phyloP scores from a whole-genome alignment of 2,113 vertebrate genomes.

The Athene noctua region DNA sequence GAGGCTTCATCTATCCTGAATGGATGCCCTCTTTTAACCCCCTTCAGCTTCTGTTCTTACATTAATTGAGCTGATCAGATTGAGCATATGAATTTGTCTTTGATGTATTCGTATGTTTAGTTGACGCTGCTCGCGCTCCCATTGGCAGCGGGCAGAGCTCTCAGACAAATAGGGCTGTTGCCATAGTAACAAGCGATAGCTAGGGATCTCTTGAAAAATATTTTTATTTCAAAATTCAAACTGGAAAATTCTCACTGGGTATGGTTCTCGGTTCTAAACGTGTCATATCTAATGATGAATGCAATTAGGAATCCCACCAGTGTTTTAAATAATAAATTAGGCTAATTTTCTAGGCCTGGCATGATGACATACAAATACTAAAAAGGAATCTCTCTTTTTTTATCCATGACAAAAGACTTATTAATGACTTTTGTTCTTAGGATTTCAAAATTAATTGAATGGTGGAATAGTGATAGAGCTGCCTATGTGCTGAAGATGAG shows the following conservation, averaged over 20 bases:
- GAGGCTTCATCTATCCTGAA: constrained; percentile 86
- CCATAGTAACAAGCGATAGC: constrained; percentile 92
- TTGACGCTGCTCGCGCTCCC: constrained; percentile 81
- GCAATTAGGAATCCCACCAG: constrained; percentile 87
- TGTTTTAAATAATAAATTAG: constrained; percentile 90
- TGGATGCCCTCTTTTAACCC: constrained; percentile 94
- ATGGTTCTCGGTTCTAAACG: constrained; percentile 80
- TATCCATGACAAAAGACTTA: constrained; percentile 79
- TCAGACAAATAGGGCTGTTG: constrained; percentile 95
- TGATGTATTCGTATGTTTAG: constrained; percentile 87
- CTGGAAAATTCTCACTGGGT: constrained; percentile 85
- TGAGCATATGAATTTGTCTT: constrained; percentile 90
- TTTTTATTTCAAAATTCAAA: constrained; percentile 93
- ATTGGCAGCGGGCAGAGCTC: constrained; percentile 84
- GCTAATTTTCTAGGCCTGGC: constrained; percentile 81
- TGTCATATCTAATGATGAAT: constrained; percentile 87
- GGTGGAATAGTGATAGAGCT: constrained; percentile 56
- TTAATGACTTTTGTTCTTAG: constrained; percentile 80
- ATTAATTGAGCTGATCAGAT: constrained; percentile 97
- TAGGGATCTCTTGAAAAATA: constrained; percentile 91
- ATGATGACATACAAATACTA: constrained; percentile 80
- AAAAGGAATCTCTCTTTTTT: constrained; percentile 74
- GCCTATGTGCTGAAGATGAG: constrained; percentile 62
- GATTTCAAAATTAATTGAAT: constrained; percentile 75
- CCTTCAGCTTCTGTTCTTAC: constrained; percentile 90